Evolutionary conservation across 2,113 vertebrate species (phyloP).

Genomic region (Shinisaurus crocodilurus): DNA sequence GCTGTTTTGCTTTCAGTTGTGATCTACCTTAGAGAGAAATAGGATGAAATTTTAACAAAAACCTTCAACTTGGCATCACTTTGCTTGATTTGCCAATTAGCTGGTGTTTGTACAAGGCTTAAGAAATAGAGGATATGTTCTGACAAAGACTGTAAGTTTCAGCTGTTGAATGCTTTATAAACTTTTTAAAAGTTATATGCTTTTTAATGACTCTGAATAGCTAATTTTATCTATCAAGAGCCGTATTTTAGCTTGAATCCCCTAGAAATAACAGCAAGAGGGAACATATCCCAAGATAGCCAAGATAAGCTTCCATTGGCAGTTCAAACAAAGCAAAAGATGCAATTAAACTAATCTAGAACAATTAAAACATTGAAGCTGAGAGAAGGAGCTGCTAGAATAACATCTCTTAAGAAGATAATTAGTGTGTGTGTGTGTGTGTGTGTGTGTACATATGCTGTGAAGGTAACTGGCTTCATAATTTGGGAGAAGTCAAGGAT

Average conservation of each 20-base stretch:
- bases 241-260: neutral
- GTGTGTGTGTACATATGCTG: neutral
- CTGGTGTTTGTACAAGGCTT: conserved; percentile 36
- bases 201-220: neutral
- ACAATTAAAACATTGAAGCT: no score
- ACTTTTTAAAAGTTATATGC: neutral
- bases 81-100: conserved; percentile 48
- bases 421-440: neutral
- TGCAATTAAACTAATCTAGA: no score
- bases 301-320: no score
- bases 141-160: neutral
- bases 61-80: conserved; percentile 20
- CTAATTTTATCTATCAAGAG: neutral
- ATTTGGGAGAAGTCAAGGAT: neutral
- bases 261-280: neutral
- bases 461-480: no score
- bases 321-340: no score
- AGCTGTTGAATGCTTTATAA: neutral
- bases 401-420: no score
- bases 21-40: no score
- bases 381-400: no score
- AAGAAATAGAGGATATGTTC: neutral
- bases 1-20: neutral
- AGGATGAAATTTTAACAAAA: no score
- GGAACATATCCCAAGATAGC: neutral